These are phyloP conservation scores for Ligdia adustata DNA, from an alignment of 2,888 invertebrate genomes.

Conservation along the genomic window DNA sequence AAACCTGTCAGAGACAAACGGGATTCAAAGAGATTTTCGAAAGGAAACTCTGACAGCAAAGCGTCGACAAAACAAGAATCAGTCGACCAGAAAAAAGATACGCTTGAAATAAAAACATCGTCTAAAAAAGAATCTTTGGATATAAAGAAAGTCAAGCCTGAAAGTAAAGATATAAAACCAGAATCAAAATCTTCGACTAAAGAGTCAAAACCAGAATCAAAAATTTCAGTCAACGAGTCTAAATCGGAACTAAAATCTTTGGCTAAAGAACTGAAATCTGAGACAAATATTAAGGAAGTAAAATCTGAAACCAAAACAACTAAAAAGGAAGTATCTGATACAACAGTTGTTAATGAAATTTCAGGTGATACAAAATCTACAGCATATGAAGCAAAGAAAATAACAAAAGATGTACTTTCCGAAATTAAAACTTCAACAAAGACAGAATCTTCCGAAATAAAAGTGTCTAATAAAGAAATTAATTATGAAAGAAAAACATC, in stretches of 20 bases:
- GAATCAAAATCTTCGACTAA: background rate
- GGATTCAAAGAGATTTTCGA: constrained; percentile 17
- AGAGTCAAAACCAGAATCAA: background rate
- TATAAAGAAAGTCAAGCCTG: background rate
- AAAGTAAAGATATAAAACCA: background rate
- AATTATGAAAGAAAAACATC: background rate
- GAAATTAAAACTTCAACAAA: constrained; percentile 1
- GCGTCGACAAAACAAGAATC: constrained; percentile 1
- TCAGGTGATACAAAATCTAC: no score
- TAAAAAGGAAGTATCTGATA: constrained; percentile 3
- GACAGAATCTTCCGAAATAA: constrained; percentile 1
- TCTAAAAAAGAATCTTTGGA: background rate
- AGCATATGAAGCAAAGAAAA: background rate
- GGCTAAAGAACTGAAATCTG: background rate
- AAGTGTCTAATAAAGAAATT: background rate
- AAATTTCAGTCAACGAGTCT: background rate
- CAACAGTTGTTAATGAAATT: no score
- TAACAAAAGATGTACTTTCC: background rate
- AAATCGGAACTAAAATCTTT: background rate
- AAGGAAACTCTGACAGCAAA: constrained; percentile 5
- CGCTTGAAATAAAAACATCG: background rate
- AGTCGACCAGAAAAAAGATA: constrained; percentile 5
- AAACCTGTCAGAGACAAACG: constrained; percentile 20
- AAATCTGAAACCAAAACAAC: constrained; percentile 1
- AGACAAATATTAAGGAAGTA: background rate